Evolutionary conservation across 2,113 vertebrate species (phyloP).

Genomic region (Oophaga pumilio): DNA sequence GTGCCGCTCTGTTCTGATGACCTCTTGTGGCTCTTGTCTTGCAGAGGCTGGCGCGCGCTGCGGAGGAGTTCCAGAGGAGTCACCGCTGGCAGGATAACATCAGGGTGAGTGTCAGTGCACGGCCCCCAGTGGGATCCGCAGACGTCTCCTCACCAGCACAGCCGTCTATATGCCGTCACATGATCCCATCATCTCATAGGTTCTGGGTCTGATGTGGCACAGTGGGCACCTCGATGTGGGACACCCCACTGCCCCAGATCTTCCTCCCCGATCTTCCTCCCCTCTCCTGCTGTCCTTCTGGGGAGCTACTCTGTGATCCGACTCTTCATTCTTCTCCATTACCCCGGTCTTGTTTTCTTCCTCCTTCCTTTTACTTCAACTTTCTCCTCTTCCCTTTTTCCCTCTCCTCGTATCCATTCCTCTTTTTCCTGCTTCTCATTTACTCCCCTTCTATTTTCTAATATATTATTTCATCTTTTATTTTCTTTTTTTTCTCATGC

Average conservation of each 20-base stretch:
- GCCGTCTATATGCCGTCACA: no score
- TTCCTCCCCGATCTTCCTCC: background rate
- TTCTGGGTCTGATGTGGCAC: background rate
- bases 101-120: constrained; percentile 77
- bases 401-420: background rate
- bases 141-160: background rate
- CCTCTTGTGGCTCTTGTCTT: constrained; percentile 53
- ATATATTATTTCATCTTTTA: no score
- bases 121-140: background rate
- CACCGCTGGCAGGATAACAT: constrained; percentile 94
- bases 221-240: background rate
- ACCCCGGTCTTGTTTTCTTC: no score
- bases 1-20: background rate
- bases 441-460: no score
- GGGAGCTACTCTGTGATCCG: background rate
- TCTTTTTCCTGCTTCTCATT: no score
- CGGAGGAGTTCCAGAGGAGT: constrained; percentile 90
- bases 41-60: constrained; percentile 88
- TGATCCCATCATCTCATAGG: background rate
- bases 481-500: no score
- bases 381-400: no score
- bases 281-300: background rate
- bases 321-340: background rate
- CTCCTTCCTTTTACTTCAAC: no score
- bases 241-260: accelerated